Conservation (phyloP, 2,113 vertebrate genomes). For the Porphyrio hochstetteri region DNA sequence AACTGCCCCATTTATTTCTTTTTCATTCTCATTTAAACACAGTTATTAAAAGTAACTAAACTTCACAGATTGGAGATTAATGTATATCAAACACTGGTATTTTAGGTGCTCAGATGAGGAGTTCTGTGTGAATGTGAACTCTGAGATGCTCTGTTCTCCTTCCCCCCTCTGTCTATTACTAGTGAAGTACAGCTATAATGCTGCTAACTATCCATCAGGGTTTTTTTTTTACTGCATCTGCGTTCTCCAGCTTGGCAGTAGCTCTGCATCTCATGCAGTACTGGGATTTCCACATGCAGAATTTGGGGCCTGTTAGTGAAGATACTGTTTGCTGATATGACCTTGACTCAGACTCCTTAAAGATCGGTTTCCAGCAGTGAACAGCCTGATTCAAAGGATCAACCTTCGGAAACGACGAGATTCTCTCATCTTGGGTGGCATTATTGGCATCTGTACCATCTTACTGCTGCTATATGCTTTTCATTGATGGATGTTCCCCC, state of each 20-base stretch:
- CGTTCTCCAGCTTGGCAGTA: not conserved
- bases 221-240: not conserved
- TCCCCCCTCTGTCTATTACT: not conserved
- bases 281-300: not conserved
- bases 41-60: not conserved
- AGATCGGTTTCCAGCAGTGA: conserved; percentile 97
- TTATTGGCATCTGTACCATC: conserved; percentile 94
- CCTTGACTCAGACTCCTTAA: conserved; percentile 72
- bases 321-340: not conserved
- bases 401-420: conserved; percentile 95
- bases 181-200: not conserved
- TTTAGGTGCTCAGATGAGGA: not conserved
- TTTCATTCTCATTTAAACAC: not conserved
- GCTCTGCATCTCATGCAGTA: not conserved
- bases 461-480: conserved; percentile 93
- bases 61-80: not conserved
- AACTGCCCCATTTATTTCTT: not conserved
- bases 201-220: not conserved
- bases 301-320: not conserved
- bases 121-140: not conserved
- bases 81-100: not conserved
- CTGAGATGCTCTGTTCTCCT: not conserved
- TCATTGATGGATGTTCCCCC: conserved; percentile 80
- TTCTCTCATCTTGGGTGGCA: conserved; percentile 89
- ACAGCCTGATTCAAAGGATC: conserved; percentile 96